Evolutionary conservation across 2,113 vertebrate genomes (phyloP), one percentile per base, ranked within the genome.

Genomic region (Rhombomys opimus): DNA sequence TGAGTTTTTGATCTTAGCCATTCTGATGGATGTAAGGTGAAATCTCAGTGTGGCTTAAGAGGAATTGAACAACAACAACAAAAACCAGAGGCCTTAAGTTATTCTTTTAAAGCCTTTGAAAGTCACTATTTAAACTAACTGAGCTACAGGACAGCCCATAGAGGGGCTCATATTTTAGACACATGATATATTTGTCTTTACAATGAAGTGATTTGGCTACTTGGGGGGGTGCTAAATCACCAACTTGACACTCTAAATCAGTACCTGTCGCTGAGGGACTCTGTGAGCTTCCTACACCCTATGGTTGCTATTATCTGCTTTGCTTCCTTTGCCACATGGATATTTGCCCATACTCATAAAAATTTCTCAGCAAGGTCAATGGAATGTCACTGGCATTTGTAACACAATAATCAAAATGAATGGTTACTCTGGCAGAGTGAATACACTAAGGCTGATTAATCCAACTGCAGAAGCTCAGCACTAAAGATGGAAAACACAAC

Each of bases 321-420:
- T 87, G 61, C 52, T 54, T 94, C 50, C 7, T 72, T 72, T 35
- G 15, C 52, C 85, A 41, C 0, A 50, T 82, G 85, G 81, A 76
- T 0, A 96, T 95, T 97, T 97, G 82, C 90, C 91, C 86, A 98
- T 97, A 96, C 82, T 96, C 97, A 87, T 96, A 97, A 93, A 52
- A 97, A 96, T 59, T 91, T 54, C 32, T 80, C 89, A 76, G 20
- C 96, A 94, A 98, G 93, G 68, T 97, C 96, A 97, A 75, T 94
- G 70, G 41, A 96, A 97, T 97, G 97, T 98, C 78, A 1, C 65
- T 96, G 72, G 94, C 81, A 97, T 98, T 98, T 97, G 80, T 82
- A 96, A 92, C 91, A 95, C 96, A 97, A 98, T 98, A 98, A 98
- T 96, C 93, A 96, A 95, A 98, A 98, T 96, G 95, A 98, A 97